Base-by-base conservation (phyloP, 2,113 vertebrate species). In the Elephas maximus region DNA sequence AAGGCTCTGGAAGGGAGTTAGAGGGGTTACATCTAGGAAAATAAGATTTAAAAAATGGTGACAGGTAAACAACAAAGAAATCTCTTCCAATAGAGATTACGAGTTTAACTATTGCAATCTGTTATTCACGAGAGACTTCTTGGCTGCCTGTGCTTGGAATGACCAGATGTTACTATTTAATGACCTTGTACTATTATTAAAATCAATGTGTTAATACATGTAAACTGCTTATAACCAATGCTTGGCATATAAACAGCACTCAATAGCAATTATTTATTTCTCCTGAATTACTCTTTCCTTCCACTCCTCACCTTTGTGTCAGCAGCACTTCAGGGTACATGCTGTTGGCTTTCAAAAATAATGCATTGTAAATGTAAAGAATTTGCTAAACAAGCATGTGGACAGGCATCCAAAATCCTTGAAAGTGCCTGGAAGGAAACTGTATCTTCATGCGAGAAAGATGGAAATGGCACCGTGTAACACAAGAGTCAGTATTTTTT, bases 281-380 rank as follows among this genome's bases (percentile, higher is more conserved):
- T 77, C 51, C 30, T 77, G 37, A 76, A 69, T 51, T 60, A 74
- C 5, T 65, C 5, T 51, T 74, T 69, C 21, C 23, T 45, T 63
- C 30, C 14, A 24, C 5, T 23, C 20, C 17, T 6, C 10, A 57
- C 3, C 30, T 67, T 69, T 5, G 0, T 8, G 0, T 37, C 76
- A 41, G 48, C 30, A 28, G 15, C 12, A 2, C 17, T 45, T 80
- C 4, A 45, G 45, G 5, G 14, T 45, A 73, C 9, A 30, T 85
- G 18, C 7, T 79, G 5, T 73, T 84, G 15, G 11, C 26, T 95
- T 83, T 73, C 37, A 91, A 74, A 88, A 88, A 74, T 21, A 76
- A 60, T 74, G 9, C 26, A 60, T 45, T 80, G 67, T 7, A 76
- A 74, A 65, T 57, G 6, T 53, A 91, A 91, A 44, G 24, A 30